Evolutionary conservation across 1,140 invertebrate species (phyloP).

Genomic region (Ladona fulva): DNA sequence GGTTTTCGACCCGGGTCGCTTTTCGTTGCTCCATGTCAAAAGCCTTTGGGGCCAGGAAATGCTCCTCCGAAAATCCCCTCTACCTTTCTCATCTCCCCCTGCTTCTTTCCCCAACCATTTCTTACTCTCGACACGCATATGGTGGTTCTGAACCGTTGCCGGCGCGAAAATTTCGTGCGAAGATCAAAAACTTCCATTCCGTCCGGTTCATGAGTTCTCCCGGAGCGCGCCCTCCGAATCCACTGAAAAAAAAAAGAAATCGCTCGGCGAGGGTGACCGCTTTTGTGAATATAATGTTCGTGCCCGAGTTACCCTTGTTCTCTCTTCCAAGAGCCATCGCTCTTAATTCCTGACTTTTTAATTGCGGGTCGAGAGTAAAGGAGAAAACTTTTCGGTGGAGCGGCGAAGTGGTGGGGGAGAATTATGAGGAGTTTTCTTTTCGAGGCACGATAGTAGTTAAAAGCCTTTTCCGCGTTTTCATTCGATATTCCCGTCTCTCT

Average conservation of each 20-base stretch:
- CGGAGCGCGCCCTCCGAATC: not conserved
- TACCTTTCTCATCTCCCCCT: too few relatives aligned
- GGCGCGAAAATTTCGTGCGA: constrained; percentile 6
- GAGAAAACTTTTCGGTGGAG: too few relatives aligned
- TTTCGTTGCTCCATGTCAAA: not conserved
- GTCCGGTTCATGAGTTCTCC: not conserved
- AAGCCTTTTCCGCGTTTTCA: too few relatives aligned
- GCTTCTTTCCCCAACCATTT: not conserved
- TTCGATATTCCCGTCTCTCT: too few relatives aligned
- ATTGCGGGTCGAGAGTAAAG: too few relatives aligned
- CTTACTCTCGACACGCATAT: not conserved
- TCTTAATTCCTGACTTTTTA: constrained; percentile 4
- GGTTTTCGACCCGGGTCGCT: not conserved
- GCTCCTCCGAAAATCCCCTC: too few relatives aligned
- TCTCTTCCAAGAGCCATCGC: not conserved
- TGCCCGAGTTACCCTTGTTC: not conserved
- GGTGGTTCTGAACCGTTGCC: not conserved
- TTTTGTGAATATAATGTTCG: not conserved
- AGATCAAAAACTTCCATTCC: not conserved
- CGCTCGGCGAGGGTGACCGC: too few relatives aligned
- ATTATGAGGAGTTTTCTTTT: not conserved
- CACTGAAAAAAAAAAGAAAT: too few relatives aligned
- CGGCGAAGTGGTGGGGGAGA: too few relatives aligned
- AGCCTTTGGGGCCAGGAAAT: too few relatives aligned
- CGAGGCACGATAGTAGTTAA: not conserved